Evolutionary conservation across 2,113 vertebrate species (phyloP), one percentile per base, ranked within the genome.

Genomic region (Oncorhynchus keta): DNA sequence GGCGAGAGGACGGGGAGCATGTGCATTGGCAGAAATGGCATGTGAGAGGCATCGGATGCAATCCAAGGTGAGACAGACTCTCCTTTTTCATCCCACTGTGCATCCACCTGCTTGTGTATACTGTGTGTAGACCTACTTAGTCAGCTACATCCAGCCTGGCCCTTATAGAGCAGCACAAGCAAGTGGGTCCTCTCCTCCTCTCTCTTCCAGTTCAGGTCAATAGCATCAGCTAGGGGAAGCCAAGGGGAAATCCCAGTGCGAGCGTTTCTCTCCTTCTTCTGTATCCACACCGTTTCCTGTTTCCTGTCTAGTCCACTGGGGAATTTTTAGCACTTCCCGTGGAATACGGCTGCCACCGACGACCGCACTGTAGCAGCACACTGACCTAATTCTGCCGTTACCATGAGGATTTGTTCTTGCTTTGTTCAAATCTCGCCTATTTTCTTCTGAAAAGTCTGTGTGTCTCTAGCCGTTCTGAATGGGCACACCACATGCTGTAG

Each of bases 321-420:
- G 81, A 86, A 86, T 88, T 55, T 87, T 86, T 79, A 84, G 82
- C 78, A 76, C 85, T 90, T 90, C 89, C 91, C 79, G 84, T 85
- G 68, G 80, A 76, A 79, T 8, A 70, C 80, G 65, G 68, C 78
- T 80, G 77, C 89, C 81, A 81, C 74, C 78, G 5, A 55, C 5
- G 84, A 86, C 81, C 82, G 83, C 85, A 84, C 77, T 76, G 76
- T 83, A 18, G 51, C 16, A 82, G 78, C 88, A 84, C 81, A 84
- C 81, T 88, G 83, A 86, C 83, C 87, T 82, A 87, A 61, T 87
- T 90, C 76, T 85, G 76, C 72, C 72, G 69, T 79, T 75, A 74
- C 80, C 3, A 4, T 3, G 76, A 82, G 84, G 83, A 32, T 45
- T 64, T 70, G 70, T 30, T 35, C 48, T 79, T 77, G 66, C 49